Evolutionary conservation across 2,888 invertebrate genomes (phyloP), one percentile per base, ranked within the genome.

Genomic region (Oligia latruncula): DNA sequence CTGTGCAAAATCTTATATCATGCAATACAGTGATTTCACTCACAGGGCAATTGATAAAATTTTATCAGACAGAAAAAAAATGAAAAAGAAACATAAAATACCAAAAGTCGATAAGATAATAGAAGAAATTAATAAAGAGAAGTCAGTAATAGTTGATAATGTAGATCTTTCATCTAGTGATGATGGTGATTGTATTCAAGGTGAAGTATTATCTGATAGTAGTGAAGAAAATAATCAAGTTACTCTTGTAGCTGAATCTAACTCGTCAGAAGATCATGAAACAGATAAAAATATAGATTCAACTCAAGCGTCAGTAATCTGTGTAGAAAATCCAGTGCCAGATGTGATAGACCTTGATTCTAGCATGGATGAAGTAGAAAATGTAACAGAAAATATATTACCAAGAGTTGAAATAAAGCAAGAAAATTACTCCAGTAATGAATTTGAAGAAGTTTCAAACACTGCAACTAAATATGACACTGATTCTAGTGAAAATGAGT

Each of bases 11-110:
- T 97, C 97, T 62, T 98, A 98, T 86, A 98, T 98, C 97, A 97
- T 98, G 92, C 98, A 98, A 93, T 98, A 98, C 89, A 98, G 97
- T 89, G 98, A 98, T 82, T 97, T 98, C 89, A 98, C 98, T 71
- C 97, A 98, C 85, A 97, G 97, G 84, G 98, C 98, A 91, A 98
- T 98, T 82, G 94, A 97, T 58, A 95, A 97, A 88, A 97, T 98
- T 78, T 95, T 98, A 84, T 86, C 90, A 65, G 87, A 90, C 64
- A 93, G 92, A 84, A 90, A 82, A 80, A 87, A 74, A 40, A 80
- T 78, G 64, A 95, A 93, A 90, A 88, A 77, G 67, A 95, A 94
- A 91, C 68, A 78, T 23, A 94, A 92, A 79, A 80, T 85, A 60
- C 87, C 90, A 15, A 92, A 91, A 82, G 84, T 95, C n/a, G 91